Base-by-base conservation (phyloP, 1,140 invertebrate species). In the Littorina saxatilis region DNA sequence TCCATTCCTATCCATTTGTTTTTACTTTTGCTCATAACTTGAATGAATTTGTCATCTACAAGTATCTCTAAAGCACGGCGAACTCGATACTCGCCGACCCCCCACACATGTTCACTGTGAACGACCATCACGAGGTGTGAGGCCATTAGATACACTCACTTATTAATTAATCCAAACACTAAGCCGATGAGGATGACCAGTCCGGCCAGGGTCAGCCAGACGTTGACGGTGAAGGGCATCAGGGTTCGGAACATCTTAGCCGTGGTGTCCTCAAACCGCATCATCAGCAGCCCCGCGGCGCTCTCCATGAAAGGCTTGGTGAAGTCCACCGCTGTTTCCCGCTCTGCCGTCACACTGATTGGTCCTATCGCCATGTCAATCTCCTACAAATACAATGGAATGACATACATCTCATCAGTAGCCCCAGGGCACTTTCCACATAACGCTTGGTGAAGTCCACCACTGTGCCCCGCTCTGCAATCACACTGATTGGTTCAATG, bases 201-300 rank as follows among this genome's bases (percentile, higher is more conserved):
- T 2, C 72, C 79, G 20, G 61, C 76, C 20, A 86, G 63, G 17
- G 79, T 27, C 40, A 84, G 23, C 85, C 85, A 86, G 9, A 86
- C 75, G 47, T 82, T 66, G 35, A 39, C 27, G 47, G 79, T 70
- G 47, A 84, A 78, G 23, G 81, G 83, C 70, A 83, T 76, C 87
- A 99, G 95, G 92, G 99, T 99, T 88, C 97, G 98, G 93, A 99
- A 99, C 23, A 98, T 96, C 29, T 96, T 96, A 20, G 92, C 89
- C 87, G 96, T 95, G 90, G 96, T 96, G 92, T 98, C 98, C 82
- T 97, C 95, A n/a, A 96, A 96, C 90, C 97, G 98, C 92, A 97
- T 98, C 88, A 98, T 97, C 96, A 98, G 97, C 40, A 90, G 88
- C 27, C 87, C 85, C 13, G 89, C 83, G n/a, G 89, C 90, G 47